Percentiles rank a stretch among this genome's conserved stretches.
Conservation (phyloP, 2,888 invertebrate genomes). For the Stenichneumon culpator region DNA sequence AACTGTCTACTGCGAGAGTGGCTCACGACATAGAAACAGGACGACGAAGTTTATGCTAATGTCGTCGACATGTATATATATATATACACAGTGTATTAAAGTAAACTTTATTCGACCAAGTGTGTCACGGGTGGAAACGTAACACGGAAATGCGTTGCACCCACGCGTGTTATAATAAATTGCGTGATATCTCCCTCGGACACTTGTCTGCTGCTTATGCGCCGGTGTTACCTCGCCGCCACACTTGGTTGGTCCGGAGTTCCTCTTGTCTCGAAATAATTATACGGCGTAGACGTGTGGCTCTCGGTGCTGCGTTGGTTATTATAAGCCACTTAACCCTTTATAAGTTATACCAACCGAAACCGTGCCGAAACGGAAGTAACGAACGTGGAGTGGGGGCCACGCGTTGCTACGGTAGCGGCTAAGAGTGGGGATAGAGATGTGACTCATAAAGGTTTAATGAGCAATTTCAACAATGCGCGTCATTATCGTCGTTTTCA, state of each 20-base stretch:
- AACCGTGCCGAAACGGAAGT: too few relatives aligned
- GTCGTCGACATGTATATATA: too few relatives aligned
- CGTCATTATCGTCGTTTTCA: not conserved
- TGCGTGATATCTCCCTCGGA: slow-evolving; percentile 41
- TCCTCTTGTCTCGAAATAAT: slow-evolving; percentile 41
- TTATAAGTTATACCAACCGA: too few relatives aligned
- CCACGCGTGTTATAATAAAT: slow-evolving; percentile 49
- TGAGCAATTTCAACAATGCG: not conserved
- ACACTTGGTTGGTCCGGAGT: not conserved
- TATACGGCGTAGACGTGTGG: slow-evolving; percentile 6
- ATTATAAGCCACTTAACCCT: slow-evolving; percentile 5
- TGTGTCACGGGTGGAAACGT: not conserved
- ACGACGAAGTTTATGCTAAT: too few relatives aligned
- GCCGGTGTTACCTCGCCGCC: not conserved
- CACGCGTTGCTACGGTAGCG: too few relatives aligned
- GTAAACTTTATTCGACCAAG: not conserved
- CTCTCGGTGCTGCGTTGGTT: not conserved
- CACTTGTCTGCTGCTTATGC: slow-evolving; percentile 22
- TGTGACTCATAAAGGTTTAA: not conserved
- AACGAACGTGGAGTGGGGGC: too few relatives aligned
- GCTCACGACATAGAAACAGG: too few relatives aligned
- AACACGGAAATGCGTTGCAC: slow-evolving; percentile 27
- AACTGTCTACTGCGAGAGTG: too few relatives aligned
- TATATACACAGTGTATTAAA: not conserved
- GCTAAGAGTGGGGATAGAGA: too few relatives aligned